Base-by-base conservation (phyloP, 2,797 vertebrate genomes). In the Trachops cirrhosus region DNA sequence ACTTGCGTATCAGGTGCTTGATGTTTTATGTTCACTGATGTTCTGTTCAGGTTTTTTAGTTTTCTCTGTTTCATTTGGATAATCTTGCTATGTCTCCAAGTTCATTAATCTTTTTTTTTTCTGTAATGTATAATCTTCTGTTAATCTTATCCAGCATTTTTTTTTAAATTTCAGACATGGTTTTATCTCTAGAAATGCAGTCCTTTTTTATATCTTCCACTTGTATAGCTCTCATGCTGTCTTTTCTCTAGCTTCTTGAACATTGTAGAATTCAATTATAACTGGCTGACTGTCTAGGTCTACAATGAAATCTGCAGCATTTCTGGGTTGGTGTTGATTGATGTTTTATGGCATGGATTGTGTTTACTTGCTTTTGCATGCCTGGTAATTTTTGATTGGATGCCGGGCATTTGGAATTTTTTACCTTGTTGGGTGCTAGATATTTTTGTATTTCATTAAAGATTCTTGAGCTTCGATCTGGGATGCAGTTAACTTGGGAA, bases 401-500 rank as follows among this genome's bases (percentile, higher is more conserved):
- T 95, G 21, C 22, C 57, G 95, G n/a, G 62, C 22, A 82, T 88
- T 93, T 93, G 52, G 68, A 95, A 88, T 92, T 64, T 64, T 94
- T 73, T 85, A 74, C 24, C n/a, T 92, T 96, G 24, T 85, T 91
- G 18, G 22, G 6, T 93, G 41, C 52, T 92, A 54, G n/a, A 14
- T 93, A 37, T 85, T 95, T 97, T 95, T 89, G 15, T 87, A 89
- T 95, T 78, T 24, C 15, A 57, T 77, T 88, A 91, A 71, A 48
- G 77, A 75, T 18, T 94, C 54, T 94, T 95, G 91, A 96, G n/a
- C 46, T 94, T 93, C 89, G 22, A 77, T 95, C 75, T 91, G 39
- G 59, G 41, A 89, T 91, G 19, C 37, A 95, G 57, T 86, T 92
- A 84, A 77, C 37, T 90, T 94, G 74, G 44, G 93, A 92, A 85